phyloP scores from a whole-genome alignment of 2,888 invertebrate species.

The Calameuta filiformis region DNA sequence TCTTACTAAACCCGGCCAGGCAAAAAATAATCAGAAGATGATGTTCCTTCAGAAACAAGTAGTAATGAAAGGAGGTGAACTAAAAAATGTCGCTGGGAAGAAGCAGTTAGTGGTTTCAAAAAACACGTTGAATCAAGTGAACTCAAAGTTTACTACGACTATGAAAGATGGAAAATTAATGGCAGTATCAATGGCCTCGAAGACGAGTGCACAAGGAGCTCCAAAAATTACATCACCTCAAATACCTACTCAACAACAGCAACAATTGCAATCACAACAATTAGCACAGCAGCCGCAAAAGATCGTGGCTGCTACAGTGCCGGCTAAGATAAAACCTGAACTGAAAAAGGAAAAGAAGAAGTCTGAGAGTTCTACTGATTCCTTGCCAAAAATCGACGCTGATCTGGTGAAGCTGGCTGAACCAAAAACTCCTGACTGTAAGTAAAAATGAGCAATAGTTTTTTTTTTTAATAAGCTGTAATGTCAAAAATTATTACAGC shows the following conservation, averaged over 20 bases:
- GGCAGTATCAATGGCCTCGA: constrained; percentile 23
- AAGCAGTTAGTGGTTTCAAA: constrained; percentile 51
- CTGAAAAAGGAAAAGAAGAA: constrained; percentile 55
- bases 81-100: constrained; percentile 46
- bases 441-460: constrained; percentile 10
- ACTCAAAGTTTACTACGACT: constrained; percentile 36
- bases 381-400: constrained; percentile 32
- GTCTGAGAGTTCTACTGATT: constrained; percentile 36
- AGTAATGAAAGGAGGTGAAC: constrained; percentile 50
- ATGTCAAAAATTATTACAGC: constrained; percentile 34
- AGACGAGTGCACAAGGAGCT: constrained; percentile 21
- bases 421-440: constrained; percentile 37
- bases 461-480: background rate
- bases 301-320: constrained; percentile 24
- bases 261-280: constrained; percentile 16
- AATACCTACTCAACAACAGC: constrained; percentile 13
- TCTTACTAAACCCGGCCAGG: constrained; percentile 59
- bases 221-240: constrained; percentile 6
- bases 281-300: constrained; percentile 8
- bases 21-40: constrained; percentile 53
- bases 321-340: constrained; percentile 60
- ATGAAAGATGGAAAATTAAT: constrained; percentile 50
- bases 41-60: constrained; percentile 59
- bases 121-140: constrained; percentile 29
- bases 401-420: constrained; percentile 36